Evolutionary conservation across 2,797 vertebrate species (phyloP), one percentile per base, ranked within the genome.

Genomic region (Lepilemur ruficaudatus): DNA sequence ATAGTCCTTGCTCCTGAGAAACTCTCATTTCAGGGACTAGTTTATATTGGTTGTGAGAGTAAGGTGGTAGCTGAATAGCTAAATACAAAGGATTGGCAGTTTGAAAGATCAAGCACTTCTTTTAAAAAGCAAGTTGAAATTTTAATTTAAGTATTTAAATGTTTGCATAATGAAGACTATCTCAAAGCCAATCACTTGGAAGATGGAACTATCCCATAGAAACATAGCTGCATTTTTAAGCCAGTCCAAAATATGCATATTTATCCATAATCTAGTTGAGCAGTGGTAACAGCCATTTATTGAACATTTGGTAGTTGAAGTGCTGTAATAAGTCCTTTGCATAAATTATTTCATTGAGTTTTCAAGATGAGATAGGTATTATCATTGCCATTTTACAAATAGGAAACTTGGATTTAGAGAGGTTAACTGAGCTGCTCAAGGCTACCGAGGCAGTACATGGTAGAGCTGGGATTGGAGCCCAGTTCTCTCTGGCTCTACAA

Each of bases 161-260:
- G 48, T 96, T 94, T 94, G 18, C 61, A n/a, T 89, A 88, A 81
- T 87, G 80, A 90, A 87, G 63, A 73, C 48, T 35, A 7, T 70
- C 75, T 85, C 41, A 88, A 95, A 91, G 46, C 17, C 78, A 95
- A 18, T 91, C 55, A 4, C 15, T 61, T 87, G 7, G 61, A 78
- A 94, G 13, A 78, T 59, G 25, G 32, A 76, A 75, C 75, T 63
- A 70, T 80, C 28, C 20, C 30, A 32, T 5, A 84, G 23, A 65
- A 76, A 70, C 22, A 38, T 13, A n/a, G 69, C n/a, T 83, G 48
- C 22, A 52, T 72, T 89, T 91, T 91, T 89, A 84, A 65, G 78
- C 15, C 14, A 85, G 61, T 48, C 43, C n/a, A 59, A 69, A 93
- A 85, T 48, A 67, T 46, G 38, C 61, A 73, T 79, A 25, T 69